Evolutionary conservation across 1,140 invertebrate species (phyloP).

Genomic region (Penaeus chinensis): DNA sequence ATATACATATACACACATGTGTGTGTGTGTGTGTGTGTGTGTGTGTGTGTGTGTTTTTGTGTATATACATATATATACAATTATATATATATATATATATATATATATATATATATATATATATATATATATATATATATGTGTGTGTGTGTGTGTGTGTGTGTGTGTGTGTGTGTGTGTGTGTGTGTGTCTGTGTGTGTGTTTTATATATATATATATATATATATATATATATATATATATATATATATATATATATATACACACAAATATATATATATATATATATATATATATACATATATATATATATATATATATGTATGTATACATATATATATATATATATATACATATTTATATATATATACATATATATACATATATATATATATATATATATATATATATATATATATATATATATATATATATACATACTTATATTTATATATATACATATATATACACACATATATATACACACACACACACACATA

Average conservation of each 20-base stretch:
- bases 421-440: constrained; percentile 41
- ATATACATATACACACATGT: no score
- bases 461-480: neutral
- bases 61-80: neutral
- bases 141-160: no score
- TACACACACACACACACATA: neutral
- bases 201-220: no score
- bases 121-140: constrained; percentile 16
- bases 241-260: constrained; percentile 16
- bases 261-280: constrained; percentile 15
- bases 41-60: no score
- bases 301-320: constrained; percentile 17
- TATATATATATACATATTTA: constrained; percentile 3
- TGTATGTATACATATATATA: constrained; percentile 3
- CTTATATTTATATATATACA: constrained; percentile 38
- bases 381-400: constrained; percentile 40
- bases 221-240: neutral
- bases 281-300: constrained; percentile 8
- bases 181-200: no score
- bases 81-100: constrained; percentile 21
- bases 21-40: no score
- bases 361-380: constrained; percentile 11
- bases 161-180: no score
- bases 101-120: constrained; percentile 11
- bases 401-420: constrained; percentile 42